Evolutionary conservation across 1,140 invertebrate genomes (phyloP), one percentile per base, ranked within the genome.

Genomic region (Gryon sp.): DNA sequence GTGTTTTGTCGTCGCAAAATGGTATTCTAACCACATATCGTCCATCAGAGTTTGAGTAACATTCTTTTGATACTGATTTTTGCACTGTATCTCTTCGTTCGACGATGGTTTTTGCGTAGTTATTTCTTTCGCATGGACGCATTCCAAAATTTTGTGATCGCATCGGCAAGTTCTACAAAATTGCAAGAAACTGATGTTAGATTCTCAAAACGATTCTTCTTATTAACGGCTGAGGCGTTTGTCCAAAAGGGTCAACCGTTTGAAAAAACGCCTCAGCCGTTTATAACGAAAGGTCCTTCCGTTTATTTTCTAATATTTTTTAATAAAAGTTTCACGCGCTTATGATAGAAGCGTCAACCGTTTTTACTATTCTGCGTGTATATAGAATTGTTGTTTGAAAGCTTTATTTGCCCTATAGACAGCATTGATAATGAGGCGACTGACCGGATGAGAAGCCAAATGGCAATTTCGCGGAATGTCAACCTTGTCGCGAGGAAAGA

Each of bases 341-440:
- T n/a, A n/a, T n/a, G n/a, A n/a, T n/a, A n/a, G n/a, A n/a, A n/a
- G 28, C 4, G n/a, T 68, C 78, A 80, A 8, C 74, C 73, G 0
- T 75, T 22, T 11, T 36, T 14, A 0, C 66, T 80, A 22, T 80
- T 76, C 45, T 78, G 80, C 9, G 78, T 22, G 30, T 52, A 53
- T 1, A 80, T 66, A 6, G 12, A 14, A 4, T 41, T 11, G 6
- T 30, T 16, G 3, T 7, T 3, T 2, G 66, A 72, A 8, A 76
- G 30, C 9, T 75, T 72, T 1, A 73, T 59, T 50, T 77, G 59
- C 2, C 76, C 73, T 4, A 73, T 55, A n/a, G 52, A 72, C 4
- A 82, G 34, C 1, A 75, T n/a, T 8, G 79, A 74, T 3, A 80
- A 48, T 0, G 77, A 60, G 2, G 76, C 14, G 0, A 69, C 73